phyloP scores from a whole-genome alignment of 2,113 vertebrate genomes.

The Colossoma macropomum region DNA sequence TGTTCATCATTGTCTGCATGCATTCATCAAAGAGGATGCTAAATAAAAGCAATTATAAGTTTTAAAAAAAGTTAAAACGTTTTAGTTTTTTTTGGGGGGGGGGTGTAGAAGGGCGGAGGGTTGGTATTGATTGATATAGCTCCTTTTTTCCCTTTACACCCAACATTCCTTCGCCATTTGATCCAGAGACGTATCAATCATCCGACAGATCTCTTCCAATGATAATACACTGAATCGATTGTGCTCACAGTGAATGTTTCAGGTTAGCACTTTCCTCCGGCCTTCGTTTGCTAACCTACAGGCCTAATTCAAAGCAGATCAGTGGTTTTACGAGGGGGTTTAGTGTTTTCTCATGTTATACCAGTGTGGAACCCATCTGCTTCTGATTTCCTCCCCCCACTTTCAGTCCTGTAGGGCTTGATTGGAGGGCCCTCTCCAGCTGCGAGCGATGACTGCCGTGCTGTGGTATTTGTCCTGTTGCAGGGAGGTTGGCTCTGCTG shows the following conservation, averaged over 20 bases:
- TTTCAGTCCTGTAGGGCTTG: slow-evolving; percentile 65
- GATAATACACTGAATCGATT: slow-evolving; percentile 29
- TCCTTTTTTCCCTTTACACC: background rate
- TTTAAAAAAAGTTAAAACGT: background rate
- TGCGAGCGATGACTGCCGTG: slow-evolving; percentile 67
- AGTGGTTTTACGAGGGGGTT: slow-evolving; percentile 66
- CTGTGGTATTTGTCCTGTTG: slow-evolving; percentile 71
- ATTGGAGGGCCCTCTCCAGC: slow-evolving; percentile 72
- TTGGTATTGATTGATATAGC: background rate
- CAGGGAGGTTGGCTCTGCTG: slow-evolving; percentile 51
- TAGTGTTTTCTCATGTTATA: slow-evolving; percentile 72
- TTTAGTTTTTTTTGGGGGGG: too few species aligned
- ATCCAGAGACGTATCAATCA: slow-evolving; percentile 40
- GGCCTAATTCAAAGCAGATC: slow-evolving; percentile 79
- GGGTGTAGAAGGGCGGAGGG: too few species aligned
- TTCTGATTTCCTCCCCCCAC: slow-evolving; percentile 76
- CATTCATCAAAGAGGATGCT: background rate
- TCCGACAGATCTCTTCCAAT: slow-evolving; percentile 20
- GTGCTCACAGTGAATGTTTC: slow-evolving; percentile 32
- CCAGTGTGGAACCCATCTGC: slow-evolving; percentile 82
- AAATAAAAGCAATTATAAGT: background rate
- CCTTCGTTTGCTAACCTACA: slow-evolving; percentile 62
- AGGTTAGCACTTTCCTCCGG: slow-evolving; percentile 53
- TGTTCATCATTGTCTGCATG: background rate
- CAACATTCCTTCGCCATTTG: background rate